Conservation (phyloP, 2,113 vertebrate genomes). For the Fregata magnificens region DNA sequence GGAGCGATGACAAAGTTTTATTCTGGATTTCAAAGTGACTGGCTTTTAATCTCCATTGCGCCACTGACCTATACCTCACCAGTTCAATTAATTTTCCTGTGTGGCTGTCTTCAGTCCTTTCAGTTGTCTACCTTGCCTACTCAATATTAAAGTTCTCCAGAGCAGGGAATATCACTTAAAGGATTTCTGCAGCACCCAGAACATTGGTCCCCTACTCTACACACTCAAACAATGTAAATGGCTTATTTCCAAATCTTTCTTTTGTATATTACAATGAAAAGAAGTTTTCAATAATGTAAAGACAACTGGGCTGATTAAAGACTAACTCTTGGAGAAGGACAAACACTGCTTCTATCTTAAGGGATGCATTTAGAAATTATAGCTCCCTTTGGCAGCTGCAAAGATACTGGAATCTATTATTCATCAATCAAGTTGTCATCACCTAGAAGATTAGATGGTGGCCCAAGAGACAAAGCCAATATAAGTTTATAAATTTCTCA, state of each 20-base stretch:
- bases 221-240: background rate
- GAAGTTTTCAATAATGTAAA: background rate
- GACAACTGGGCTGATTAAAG: background rate
- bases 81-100: background rate
- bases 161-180: background rate
- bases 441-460: background rate
- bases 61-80: background rate
- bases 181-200: background rate
- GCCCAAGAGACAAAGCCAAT: background rate
- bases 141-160: background rate
- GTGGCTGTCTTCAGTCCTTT: background rate
- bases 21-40: background rate
- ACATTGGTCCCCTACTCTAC: background rate
- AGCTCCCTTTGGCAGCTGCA: background rate
- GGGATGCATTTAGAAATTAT: background rate
- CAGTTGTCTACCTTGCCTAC: background rate
- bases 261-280: background rate
- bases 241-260: background rate
- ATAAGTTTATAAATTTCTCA: background rate
- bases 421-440: slow-evolving; percentile 40
- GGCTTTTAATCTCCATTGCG: background rate
- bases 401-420: background rate
- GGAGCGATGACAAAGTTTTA: background rate
- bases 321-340: background rate
- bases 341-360: background rate